phyloP scores from a whole-genome alignment of 1,140 invertebrate species.

The Manduca sexta region DNA sequence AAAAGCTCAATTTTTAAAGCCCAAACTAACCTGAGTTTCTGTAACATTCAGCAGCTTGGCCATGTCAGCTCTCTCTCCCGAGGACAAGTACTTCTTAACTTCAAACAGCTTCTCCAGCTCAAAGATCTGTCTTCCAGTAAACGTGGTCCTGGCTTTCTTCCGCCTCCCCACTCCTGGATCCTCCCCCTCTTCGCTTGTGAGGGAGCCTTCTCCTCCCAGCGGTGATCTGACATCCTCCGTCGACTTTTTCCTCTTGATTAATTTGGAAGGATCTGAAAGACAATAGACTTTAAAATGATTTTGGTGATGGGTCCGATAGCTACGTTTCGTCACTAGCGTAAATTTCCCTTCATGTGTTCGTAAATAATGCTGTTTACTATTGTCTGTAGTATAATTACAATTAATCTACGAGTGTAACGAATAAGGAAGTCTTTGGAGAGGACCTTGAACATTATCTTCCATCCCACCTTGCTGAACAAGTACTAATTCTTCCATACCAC shows the following conservation, averaged over 20 bases:
- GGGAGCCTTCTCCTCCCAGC: constrained; percentile 84
- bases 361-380: no score
- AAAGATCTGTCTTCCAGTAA: constrained; percentile 96
- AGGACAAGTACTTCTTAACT: constrained; percentile 96
- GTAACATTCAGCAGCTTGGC: constrained; percentile 94
- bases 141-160: constrained; percentile 96
- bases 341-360: no score
- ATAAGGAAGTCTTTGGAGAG: no score
- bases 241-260: constrained; percentile 65
- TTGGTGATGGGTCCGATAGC: no score
- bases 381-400: no score
- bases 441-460: no score
- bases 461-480: no score
- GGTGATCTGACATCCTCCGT: constrained; percentile 75
- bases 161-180: constrained; percentile 81
- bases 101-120: constrained; percentile 97
- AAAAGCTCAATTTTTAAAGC: no score
- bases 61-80: constrained; percentile 95
- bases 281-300: no score
- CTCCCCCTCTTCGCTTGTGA: constrained; percentile 80
- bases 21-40: constrained; percentile 91
- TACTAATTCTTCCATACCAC: no score
- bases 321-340: no score
- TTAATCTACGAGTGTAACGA: no score
- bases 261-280: constrained; percentile 57